Percentiles rank a stretch among this genome's conserved stretches.
Evolutionary conservation across 2,888 invertebrate genomes (phyloP).

Genomic region (Apamea monoglypha): DNA sequence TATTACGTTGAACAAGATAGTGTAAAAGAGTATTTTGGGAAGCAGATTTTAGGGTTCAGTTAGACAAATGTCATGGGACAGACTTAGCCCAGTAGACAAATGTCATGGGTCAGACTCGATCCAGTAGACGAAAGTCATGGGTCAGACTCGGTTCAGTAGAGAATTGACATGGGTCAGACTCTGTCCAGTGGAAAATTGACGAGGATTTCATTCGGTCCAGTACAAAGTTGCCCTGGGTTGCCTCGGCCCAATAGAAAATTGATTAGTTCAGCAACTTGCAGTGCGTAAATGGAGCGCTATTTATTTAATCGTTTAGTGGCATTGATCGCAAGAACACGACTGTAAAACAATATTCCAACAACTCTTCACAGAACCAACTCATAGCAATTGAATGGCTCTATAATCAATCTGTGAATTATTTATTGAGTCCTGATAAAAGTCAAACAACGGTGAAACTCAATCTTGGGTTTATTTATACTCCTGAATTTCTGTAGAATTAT

Average conservation of each 20-base stretch:
- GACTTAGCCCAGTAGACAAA: background rate
- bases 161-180: background rate
- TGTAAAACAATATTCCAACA: background rate
- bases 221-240: background rate
- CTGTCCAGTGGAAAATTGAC: background rate
- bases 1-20: slow-evolving; percentile 1
- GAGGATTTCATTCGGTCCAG: background rate
- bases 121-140: background rate
- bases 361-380: slow-evolving; percentile 4
- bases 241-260: background rate
- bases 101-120: background rate
- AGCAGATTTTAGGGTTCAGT: background rate
- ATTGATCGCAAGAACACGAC: background rate
- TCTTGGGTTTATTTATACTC: slow-evolving; percentile 16
- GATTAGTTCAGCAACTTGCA: background rate
- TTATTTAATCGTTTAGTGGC: background rate
- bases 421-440: slow-evolving; percentile 25
- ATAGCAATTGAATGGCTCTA: slow-evolving; percentile 13
- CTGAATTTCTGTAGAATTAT: slow-evolving; percentile 5
- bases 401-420: slow-evolving; percentile 30
- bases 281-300: background rate
- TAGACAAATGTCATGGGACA: background rate
- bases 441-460: slow-evolving; percentile 24
- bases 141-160: background rate
- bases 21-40: background rate